These are phyloP conservation scores for Falco novaeseelandiae DNA, from an alignment of 2,797 vertebrate species.

Conservation along the genomic window DNA sequence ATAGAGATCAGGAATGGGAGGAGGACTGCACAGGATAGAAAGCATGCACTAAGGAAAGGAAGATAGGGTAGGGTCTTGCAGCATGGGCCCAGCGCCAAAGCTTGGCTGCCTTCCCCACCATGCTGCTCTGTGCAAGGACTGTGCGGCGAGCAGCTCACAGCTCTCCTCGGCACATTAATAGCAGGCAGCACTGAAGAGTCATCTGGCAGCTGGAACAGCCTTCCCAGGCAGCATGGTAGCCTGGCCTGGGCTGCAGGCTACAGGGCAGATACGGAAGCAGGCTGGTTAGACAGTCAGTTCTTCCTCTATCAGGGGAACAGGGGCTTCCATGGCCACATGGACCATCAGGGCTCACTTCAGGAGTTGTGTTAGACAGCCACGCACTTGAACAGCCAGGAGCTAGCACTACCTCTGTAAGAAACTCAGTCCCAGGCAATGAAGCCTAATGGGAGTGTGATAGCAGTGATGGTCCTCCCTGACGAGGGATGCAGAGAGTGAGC, in stretches of 20 bases:
- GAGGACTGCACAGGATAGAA: neutral
- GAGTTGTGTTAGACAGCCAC: neutral
- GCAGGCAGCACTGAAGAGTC: no score
- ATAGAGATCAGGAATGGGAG: neutral
- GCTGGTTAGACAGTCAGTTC: neutral
- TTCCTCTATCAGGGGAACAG: neutral
- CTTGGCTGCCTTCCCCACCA: neutral
- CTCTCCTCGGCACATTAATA: neutral
- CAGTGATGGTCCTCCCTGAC: neutral
- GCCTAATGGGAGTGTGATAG: neutral
- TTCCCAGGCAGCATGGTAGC: no score
- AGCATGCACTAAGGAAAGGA: neutral
- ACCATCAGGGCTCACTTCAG: neutral
- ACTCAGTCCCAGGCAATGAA: no score
- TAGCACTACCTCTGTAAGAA: neutral
- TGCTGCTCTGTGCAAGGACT: neutral
- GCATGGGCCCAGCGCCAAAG: no score
- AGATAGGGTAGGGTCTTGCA: neutral
- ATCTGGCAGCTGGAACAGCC: neutral
- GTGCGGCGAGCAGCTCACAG: accelerated
- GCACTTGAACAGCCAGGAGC: neutral
- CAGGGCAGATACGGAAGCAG: neutral
- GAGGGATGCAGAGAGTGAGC: no score
- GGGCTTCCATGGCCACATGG: neutral
- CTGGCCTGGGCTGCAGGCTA: neutral